phyloP scores from a whole-genome alignment of 2,113 vertebrate genomes.

The Catharus minimus region DNA sequence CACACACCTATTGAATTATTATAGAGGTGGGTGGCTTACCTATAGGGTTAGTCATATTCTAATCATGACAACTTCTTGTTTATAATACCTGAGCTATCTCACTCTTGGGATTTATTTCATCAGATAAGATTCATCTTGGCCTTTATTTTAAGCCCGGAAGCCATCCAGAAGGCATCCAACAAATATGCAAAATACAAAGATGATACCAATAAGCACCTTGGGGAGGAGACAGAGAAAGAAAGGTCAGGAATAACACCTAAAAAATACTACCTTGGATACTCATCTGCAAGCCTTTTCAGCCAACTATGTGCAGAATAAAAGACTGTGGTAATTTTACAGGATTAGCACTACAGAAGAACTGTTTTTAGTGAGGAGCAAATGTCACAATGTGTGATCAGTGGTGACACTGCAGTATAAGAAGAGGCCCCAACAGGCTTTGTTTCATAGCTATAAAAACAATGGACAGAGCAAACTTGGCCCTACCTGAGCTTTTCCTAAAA shows the following conservation, averaged over 20 bases:
- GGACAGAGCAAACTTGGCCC: neutral
- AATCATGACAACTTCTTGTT: neutral
- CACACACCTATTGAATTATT: neutral
- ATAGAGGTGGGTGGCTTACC: neutral
- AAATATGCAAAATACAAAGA: neutral
- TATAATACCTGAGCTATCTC: neutral
- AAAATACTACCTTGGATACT: neutral
- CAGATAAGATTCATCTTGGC: neutral
- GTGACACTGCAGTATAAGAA: neutral
- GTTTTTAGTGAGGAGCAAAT: slow-evolving; percentile 10
- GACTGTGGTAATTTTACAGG: neutral
- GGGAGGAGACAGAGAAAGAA: neutral
- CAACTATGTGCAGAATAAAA: neutral
- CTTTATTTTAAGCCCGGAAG: neutral
- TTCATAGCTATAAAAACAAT: neutral
- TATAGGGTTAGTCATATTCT: neutral
- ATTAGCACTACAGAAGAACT: slow-evolving; percentile 27
- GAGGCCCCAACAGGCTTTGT: neutral
- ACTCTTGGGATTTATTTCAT: neutral
- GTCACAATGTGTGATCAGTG: neutral
- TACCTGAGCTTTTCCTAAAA: slow-evolving; percentile 49
- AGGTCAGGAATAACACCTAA: neutral
- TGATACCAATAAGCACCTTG: neutral
- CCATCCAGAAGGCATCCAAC: neutral
- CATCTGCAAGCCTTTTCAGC: neutral